Base-by-base conservation (phyloP, 2,797 vertebrate species). In the Clarias laeviceps region DNA sequence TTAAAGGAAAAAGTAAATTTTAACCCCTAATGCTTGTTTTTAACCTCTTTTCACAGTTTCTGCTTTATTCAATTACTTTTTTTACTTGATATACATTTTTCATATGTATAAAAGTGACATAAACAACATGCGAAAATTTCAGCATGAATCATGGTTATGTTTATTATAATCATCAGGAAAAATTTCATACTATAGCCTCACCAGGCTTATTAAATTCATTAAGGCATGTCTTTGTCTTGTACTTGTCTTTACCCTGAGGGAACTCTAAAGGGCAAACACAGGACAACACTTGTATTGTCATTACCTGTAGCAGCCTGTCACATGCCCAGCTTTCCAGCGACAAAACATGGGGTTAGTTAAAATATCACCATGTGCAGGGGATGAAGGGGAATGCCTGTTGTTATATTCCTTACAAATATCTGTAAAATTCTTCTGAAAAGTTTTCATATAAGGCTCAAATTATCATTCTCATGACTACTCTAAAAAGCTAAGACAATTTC, bases 241-340 rank as follows among this genome's bases (percentile, higher is more conserved):
- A 29, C 37, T 64, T 80, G 66, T 56, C 22, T 72, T 40, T 29
- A 73, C 15, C 22, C 54, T 77, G 72, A 54, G 56, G 37, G 56
- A 34, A 8, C 40, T 40, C 40, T 17, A 83, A 83, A 83, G 85
- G 73, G 37, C 73, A 86, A 86, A 86, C 37, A 37, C 81, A 79
- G 40, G 34, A 65, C 64, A 70, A 24, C 27, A 34, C 56, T 82
- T 45, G 40, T 40, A 40, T 40, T 40, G 37, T 76, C 27, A 74
- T 8, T 68, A 74, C 54, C 57, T 85, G 56, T 50, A 54, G 37
- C n/a, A n/a, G 22, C 29, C 40, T 54, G 78, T 73, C 79, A 65
- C 45, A 81, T 24, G n/a, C 8, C 37, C n/a, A 56, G 69, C 29
- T 64, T 69, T 81, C 37, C 29, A 40, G 15, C 59, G 61, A 45